Evolutionary conservation across 2,797 vertebrate species (phyloP).

Genomic region (Paratrypauchen microcephalus): DNA sequence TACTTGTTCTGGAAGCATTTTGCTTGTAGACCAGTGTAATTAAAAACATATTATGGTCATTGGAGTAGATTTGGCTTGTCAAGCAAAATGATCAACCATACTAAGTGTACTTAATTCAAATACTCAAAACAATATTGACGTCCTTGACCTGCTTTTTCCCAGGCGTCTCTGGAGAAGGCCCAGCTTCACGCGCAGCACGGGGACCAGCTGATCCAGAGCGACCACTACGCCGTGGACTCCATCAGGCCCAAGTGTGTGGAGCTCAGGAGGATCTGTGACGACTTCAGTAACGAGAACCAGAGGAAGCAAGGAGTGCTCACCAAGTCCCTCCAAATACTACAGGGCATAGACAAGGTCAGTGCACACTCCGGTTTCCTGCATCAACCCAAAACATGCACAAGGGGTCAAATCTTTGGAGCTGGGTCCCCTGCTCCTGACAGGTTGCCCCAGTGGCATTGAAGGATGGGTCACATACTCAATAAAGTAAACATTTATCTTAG

Average conservation of each 20-base stretch:
- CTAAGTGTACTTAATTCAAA: no score
- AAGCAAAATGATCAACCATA: no score
- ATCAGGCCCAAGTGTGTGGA: slow-evolving; percentile 92
- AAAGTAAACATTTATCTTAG: no score
- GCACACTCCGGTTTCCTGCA: background rate
- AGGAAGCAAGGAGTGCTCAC: slow-evolving; percentile 85
- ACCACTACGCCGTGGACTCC: slow-evolving; percentile 90
- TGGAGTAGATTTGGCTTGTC: no score
- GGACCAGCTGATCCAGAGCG: slow-evolving; percentile 93
- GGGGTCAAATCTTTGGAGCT: no score
- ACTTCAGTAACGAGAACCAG: slow-evolving; percentile 90
- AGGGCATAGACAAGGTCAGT: slow-evolving; percentile 86
- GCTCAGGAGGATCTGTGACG: slow-evolving; percentile 88
- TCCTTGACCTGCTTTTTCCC: slow-evolving; percentile 2
- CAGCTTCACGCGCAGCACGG: slow-evolving; percentile 86
- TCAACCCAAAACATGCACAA: background rate
- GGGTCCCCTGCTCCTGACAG: no score
- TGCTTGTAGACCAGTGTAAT: no score
- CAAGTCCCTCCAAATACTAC: slow-evolving; percentile 88
- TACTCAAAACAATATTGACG: no score
- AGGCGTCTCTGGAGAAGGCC: slow-evolving; percentile 88
- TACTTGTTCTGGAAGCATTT: no score
- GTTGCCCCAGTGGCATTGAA: no score
- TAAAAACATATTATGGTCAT: no score
- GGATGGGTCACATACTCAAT: no score